Evolutionary conservation across 1,140 invertebrate species (phyloP), one percentile per base, ranked within the genome.

Genomic region (Nilaparvata lugens): DNA sequence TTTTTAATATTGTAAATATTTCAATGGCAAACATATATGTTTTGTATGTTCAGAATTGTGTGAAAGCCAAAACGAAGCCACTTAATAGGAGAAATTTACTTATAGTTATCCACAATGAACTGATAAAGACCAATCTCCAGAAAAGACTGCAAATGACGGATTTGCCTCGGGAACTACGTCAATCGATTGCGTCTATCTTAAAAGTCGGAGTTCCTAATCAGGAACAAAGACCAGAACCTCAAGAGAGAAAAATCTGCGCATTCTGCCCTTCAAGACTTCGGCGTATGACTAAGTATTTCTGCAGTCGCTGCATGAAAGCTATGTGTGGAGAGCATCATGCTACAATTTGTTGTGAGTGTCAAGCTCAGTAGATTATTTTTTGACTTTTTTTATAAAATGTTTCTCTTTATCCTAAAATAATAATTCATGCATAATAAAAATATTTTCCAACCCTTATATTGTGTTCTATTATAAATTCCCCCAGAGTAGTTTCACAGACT

Each of bases 1-100:
- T 69, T 59, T 69, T 54, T 57, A 52, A 55, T 14, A 45, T 72
- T 45, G 21, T 71, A 55, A 58, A 70, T 62, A 64, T 70, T 23
- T 31, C 56, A 52, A 25, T 60, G 23, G 55, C 65, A 25, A 68
- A 68, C 42, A 16, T 2, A 3, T 16, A 45, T 19, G 19, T 45
- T 16, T 45, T 45, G 19, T 19, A 45, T 45, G 42, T 45, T 16
- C 19, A 16, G 42, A 45, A 45, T 45, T 45, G 42, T 45, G 42
- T 45, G 14, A 45, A n/a, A 45, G 42, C 42, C 14, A 45, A 45
- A n/a, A 16, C 42, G 14, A 45, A 45, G 38, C 38, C 38, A 4
- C 11, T 45, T 16, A 45, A 45, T 45, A 45, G 42, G 19, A 45
- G 42, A 45, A 16, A n/a, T n/a, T 45, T 16, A 4, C 19, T 45